phyloP scores from a whole-genome alignment of 2,797 vertebrate species.

The Taeniopygia guttata region DNA sequence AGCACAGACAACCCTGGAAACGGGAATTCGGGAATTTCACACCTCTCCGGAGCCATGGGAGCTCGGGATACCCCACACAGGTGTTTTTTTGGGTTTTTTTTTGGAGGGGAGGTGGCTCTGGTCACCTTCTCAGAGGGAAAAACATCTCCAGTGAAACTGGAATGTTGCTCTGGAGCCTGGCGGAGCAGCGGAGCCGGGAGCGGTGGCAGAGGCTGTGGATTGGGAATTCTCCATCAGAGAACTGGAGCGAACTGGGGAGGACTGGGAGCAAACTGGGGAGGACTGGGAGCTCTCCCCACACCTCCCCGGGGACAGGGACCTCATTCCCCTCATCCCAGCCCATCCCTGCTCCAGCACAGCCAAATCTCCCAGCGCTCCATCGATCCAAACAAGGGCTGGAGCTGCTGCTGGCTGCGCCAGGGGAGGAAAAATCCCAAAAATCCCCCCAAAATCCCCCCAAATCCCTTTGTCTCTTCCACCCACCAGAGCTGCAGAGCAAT shows the following conservation, averaged over 20 bases:
- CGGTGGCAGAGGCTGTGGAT: fast-evolving
- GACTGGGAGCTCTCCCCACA: not conserved
- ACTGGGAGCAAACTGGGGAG: not conserved
- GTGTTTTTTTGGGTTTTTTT: too few species aligned
- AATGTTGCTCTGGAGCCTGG: not conserved
- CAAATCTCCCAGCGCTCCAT: fast-evolving
- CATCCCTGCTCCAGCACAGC: not conserved
- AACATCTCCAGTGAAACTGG: not conserved
- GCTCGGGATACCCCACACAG: fast-evolving
- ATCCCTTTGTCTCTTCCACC: not conserved
- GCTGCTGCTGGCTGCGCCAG: fast-evolving
- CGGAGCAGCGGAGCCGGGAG: not conserved
- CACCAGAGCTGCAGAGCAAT: not conserved
- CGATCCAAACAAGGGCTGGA: not conserved
- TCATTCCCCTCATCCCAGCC: not conserved
- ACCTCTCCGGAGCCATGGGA: not conserved
- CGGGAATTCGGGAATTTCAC: not conserved
- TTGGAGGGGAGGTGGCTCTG: not conserved
- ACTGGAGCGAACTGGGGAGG: not conserved
- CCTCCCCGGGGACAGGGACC: too few species aligned
- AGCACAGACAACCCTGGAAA: not conserved
- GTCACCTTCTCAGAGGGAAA: not conserved
- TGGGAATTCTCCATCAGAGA: too few species aligned
- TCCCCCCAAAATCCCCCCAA: not conserved
- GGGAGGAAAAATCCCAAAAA: not conserved